Evolutionary conservation across 2,797 vertebrate species (phyloP), one percentile per base, ranked within the genome.

Genomic region (Buceros bicornis): DNA sequence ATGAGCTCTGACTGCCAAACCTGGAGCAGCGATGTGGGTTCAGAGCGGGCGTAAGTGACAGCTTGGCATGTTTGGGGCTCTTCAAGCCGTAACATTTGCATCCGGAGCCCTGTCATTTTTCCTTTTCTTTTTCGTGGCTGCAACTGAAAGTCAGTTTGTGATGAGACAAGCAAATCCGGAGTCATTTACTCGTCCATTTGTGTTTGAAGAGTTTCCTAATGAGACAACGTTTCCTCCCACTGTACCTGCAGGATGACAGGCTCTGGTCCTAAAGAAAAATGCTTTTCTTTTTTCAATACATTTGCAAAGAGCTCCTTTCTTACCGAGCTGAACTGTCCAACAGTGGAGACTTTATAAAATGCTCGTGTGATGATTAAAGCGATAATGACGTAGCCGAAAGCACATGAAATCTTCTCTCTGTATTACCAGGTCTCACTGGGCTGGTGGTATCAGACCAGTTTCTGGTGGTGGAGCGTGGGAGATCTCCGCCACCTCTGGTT

Each of bases 131-230:
- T 33, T 57, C 50, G 87, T 87, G 56, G 26, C 71, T 80, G 56
- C 45, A 53, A 15, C 31, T 64, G 60, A 31, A 73, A 33, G 42
- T 47, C 33, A 47, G 37, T 70, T 91, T 89, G 57, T 28, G 21
- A 16, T 64, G 71, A 64, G 90, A 71, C 64, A 67, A 73, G 67
- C 16, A 45, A 42, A 67, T 61, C 57, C 82, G 37, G 60, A 66
- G 29, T 62, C 0, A 0, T 66, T 88, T 37, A 57, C 47, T 35
- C 6, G 2, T 24, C 58, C 8, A 1, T 74, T 70, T 84, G 6
- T 66, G 69, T 81, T 87, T 74, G 62, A 85, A 56, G 74, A 78
- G 48, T 72, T 66, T 73, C 58, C 53, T 88, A 28, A 40, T 10
- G 8, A 58, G 58, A 8, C 0, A 85, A 8, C 0, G 1, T 40